Evolutionary conservation across 2,888 invertebrate species (phyloP), one percentile per base, ranked within the genome.

Genomic region (Laspeyria flexula): DNA sequence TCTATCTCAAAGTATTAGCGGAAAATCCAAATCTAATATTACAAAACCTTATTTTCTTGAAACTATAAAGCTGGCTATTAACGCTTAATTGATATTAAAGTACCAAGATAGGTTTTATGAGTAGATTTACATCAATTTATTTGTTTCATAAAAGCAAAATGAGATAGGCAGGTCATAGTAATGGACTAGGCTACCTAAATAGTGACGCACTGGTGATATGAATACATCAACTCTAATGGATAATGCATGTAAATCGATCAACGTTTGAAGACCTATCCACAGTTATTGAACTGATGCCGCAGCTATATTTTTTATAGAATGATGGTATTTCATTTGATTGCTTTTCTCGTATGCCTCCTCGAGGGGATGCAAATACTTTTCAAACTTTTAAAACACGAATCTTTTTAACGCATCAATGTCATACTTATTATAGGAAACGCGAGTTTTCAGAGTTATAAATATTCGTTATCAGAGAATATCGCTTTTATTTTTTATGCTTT

Each of bases 191-290:
- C n/a, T n/a, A n/a, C n/a, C n/a, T n/a, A n/a, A n/a, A n/a, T n/a
- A n/a, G n/a, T n/a, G n/a, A n/a, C n/a, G n/a, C 0, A 30, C 11
- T 45, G 46, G 23, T 56, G 57, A 43, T 62, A 57, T 47, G 53
- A 60, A 65, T 60, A 65, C 51, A 56, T 53, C 51, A 48, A 47
- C 41, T 53, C 55, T 74, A 73, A 77, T 74, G 75, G 74, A 68
- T 72, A 69, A 73, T 64, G 58, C 65, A 69, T 77, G 75, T 74
- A 62, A 64, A 71, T 65, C 69, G 63, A 65, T 71, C 60, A 65
- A 48, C 48, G 60, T 47, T 64, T 47, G 45, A 65, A 55, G 31
- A 50, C 45, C 46, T 39, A 48, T 52, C 40, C 30, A 39, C 30
- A 49, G 43, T n/a, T 39, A 47, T 58, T 43, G 46, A 63, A 57